These are phyloP conservation scores for Trematomus loennbergii DNA, from an alignment of 2,113 vertebrate genomes.

Conservation along the genomic window DNA sequence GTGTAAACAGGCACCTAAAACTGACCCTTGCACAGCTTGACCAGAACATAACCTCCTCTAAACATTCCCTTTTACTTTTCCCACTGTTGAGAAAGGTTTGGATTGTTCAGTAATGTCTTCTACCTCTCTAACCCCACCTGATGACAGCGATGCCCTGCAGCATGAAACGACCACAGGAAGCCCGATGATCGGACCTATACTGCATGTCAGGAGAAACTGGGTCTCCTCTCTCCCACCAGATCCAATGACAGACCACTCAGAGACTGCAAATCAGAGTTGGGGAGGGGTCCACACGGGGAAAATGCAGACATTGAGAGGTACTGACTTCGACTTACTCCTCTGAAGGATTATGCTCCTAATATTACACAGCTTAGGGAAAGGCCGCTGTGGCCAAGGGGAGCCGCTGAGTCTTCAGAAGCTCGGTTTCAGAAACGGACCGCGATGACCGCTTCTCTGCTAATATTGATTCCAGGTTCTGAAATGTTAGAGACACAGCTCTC, in stretches of 20 bases:
- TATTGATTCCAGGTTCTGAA: constrained; percentile 32
- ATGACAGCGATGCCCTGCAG: constrained; percentile 77
- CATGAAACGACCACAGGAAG: constrained; percentile 64
- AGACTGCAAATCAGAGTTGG: constrained; percentile 59
- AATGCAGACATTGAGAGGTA: constrained; percentile 69
- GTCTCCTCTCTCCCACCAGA: constrained; percentile 78
- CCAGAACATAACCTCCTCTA: neutral
- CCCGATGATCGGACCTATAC: constrained; percentile 50
- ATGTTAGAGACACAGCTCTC: constrained; percentile 27
- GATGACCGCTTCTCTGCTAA: constrained; percentile 26
- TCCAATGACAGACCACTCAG: constrained; percentile 80
- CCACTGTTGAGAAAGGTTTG: neutral
- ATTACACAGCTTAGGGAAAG: constrained; percentile 84
- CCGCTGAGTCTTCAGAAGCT: constrained; percentile 61
- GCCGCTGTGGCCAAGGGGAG: constrained; percentile 51
- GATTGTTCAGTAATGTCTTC: neutral
- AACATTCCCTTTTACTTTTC: constrained; percentile 1
- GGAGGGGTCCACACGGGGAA: constrained; percentile 68
- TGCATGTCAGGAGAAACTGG: constrained; percentile 66
- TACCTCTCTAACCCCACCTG: constrained; percentile 27
- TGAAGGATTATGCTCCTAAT: constrained; percentile 85
- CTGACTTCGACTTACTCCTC: constrained; percentile 66
- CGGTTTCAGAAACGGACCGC: constrained; percentile 52
- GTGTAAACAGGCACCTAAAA: neutral
- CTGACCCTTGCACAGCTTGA: neutral